These are phyloP conservation scores for Salvator merianae DNA, from an alignment of 2,113 vertebrate genomes.

Conservation along the genomic window DNA sequence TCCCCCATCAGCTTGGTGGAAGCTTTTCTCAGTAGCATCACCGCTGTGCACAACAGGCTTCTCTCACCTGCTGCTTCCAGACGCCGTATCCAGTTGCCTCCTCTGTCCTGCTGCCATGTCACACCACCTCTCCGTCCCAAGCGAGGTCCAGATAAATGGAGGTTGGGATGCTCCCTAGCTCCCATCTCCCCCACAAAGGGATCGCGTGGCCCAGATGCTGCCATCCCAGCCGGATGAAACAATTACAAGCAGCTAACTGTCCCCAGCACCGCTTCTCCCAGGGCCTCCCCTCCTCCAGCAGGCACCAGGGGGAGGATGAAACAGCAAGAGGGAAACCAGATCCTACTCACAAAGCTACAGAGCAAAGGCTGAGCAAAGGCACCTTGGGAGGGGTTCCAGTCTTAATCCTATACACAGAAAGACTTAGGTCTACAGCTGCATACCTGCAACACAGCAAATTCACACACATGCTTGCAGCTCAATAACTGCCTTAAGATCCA, in stretches of 20 bases:
- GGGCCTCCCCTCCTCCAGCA: background rate
- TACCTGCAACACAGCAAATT: background rate
- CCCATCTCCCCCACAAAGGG: background rate
- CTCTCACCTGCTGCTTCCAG: constrained; percentile 23
- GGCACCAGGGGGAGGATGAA: background rate
- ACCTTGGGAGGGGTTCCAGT: background rate
- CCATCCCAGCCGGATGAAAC: background rate
- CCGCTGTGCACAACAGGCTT: background rate
- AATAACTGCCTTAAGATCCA: background rate
- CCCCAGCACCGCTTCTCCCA: background rate
- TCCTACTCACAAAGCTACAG: background rate
- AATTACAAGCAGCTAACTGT: constrained; percentile 13
- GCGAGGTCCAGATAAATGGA: background rate
- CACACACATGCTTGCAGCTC: background rate
- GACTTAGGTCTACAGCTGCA: background rate
- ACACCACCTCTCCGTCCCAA: background rate
- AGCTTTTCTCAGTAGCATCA: background rate
- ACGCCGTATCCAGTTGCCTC: constrained; percentile 22
- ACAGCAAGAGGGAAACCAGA: constrained; percentile 19
- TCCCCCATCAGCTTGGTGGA: background rate
- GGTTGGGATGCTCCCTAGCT: background rate
- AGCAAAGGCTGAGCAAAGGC: background rate
- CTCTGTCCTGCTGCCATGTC: constrained; percentile 17
- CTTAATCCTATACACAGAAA: background rate
- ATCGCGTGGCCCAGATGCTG: constrained; percentile 1